Evolutionary conservation across 1,140 invertebrate genomes (phyloP), one percentile per base, ranked within the genome.

Genomic region (Berghia stephanieae): DNA sequence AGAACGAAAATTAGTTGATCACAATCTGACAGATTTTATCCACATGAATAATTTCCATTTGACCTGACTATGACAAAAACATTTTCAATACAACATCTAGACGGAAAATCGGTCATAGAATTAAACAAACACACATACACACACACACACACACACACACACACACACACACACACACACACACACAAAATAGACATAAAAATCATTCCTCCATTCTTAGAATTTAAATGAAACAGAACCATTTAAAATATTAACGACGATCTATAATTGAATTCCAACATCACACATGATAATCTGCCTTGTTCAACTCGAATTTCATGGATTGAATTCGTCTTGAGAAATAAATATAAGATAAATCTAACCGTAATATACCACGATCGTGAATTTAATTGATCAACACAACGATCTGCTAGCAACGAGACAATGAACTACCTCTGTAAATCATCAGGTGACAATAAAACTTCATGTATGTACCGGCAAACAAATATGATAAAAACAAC

Each of bases 71-170:
- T 27, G 5, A 60, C 55, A 8, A 60, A 4, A n/a, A 8, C 55
- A 60, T 21, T 21, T 31, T 27, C 55, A 60, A n/a, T 4, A n/a
- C n/a, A n/a, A 60, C 55, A 31, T 31, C 24, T 31, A 60, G n/a
- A 60, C 55, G 21, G n/a, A 60, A n/a, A 60, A n/a, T 8, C 55
- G 34, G n/a, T 27, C 55, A 60, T 31, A 60, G n/a, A 60, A n/a
- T 27, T 31, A 60, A n/a, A 60, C 55, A 60, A n/a, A 60, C 55
- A 60, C 55, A 60, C 55, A 60, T 31, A 60, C 55, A 60, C 55
- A 60, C 55, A 60, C 55, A 60, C 55, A 60, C 55, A 60, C 55
- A 60, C 55, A 60, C 55, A 60, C 55, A 60, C 55, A 60, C 55
- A 60, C 55, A 60, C 55, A 60, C 55, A 60, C 55, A 60, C 55